A percentile compares a stretch with the other conserved stretches of the same genome.
phyloP scores from a whole-genome alignment of 2,888 invertebrate genomes.

The Cosmia pyralina region DNA sequence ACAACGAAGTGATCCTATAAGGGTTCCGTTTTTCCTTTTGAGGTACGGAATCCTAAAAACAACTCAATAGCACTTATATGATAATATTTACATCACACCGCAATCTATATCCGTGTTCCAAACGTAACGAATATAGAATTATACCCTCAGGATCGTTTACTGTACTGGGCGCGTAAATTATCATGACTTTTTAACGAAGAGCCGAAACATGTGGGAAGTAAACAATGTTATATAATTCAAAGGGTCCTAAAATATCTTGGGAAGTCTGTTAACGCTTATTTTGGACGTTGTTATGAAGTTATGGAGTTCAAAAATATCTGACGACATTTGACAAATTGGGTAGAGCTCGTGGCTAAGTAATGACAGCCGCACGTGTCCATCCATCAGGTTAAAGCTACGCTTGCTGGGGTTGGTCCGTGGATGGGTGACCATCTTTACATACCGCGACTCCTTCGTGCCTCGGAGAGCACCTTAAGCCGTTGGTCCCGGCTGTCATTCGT shows the following conservation, averaged over 20 bases:
- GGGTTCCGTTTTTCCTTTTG: no score
- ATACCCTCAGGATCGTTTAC: slow-evolving; percentile 32
- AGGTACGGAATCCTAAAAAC: neutral
- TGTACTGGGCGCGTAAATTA: slow-evolving; percentile 36
- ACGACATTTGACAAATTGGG: no score
- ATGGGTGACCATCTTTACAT: no score
- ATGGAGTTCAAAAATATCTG: neutral
- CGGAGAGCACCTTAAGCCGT: no score
- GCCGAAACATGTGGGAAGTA: slow-evolving; percentile 7
- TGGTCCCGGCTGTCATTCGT: no score
- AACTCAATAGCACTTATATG: neutral
- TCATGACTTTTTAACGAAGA: slow-evolving; percentile 55
- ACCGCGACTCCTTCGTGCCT: no score
- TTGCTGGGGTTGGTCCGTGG: no score
- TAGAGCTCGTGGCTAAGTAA: no score
- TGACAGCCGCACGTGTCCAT: no score
- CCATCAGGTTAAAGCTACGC: no score
- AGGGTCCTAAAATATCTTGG: slow-evolving; percentile 31
- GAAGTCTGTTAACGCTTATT: neutral
- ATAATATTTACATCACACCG: neutral
- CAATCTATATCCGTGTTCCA: slow-evolving; percentile 1
- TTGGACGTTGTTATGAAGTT: slow-evolving; percentile 4
- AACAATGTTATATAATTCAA: slow-evolving; percentile 27
- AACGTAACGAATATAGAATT: slow-evolving; percentile 6
- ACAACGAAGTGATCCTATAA: no score